Evolutionary conservation across 2,113 vertebrate species (phyloP).

Genomic region (Sinocyclocheilus anshuiensis): DNA sequence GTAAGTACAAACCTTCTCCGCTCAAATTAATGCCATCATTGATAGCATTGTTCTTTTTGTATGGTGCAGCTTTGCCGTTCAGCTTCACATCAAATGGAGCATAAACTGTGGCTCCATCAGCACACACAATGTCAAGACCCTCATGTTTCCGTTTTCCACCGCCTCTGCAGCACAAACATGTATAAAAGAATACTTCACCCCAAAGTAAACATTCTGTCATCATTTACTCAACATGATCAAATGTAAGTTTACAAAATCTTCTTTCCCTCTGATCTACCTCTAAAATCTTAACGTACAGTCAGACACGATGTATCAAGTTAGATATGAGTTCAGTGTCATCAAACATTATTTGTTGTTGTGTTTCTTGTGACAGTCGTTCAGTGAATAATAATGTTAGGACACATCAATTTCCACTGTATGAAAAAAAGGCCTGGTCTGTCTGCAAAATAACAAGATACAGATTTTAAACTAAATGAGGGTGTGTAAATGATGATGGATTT

Average conservation of each 20-base stretch:
- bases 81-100: slow-evolving; percentile 79
- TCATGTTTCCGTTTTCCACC: slow-evolving; percentile 55
- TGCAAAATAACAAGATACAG: too few relatives aligned
- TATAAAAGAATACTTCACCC: background rate
- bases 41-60: slow-evolving; percentile 68
- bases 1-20: slow-evolving; percentile 68
- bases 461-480: too few relatives aligned
- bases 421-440: too few relatives aligned
- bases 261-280: too few relatives aligned
- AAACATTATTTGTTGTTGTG: background rate
- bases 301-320: background rate
- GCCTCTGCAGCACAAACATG: background rate
- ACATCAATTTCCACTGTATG: too few relatives aligned
- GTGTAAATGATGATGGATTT: background rate
- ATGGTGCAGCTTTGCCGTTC: slow-evolving; percentile 67
- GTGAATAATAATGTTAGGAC: background rate
- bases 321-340: background rate
- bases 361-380: background rate
- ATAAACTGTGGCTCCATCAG: slow-evolving; percentile 70
- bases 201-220: too few relatives aligned
- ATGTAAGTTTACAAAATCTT: too few relatives aligned
- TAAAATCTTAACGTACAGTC: background rate
- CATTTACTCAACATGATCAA: background rate
- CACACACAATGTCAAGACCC: slow-evolving; percentile 76
- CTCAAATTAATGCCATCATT: slow-evolving; percentile 75